Evolutionary conservation across 2,888 invertebrate genomes (phyloP), one percentile per base, ranked within the genome.

Genomic region (Tridacna crocea): DNA sequence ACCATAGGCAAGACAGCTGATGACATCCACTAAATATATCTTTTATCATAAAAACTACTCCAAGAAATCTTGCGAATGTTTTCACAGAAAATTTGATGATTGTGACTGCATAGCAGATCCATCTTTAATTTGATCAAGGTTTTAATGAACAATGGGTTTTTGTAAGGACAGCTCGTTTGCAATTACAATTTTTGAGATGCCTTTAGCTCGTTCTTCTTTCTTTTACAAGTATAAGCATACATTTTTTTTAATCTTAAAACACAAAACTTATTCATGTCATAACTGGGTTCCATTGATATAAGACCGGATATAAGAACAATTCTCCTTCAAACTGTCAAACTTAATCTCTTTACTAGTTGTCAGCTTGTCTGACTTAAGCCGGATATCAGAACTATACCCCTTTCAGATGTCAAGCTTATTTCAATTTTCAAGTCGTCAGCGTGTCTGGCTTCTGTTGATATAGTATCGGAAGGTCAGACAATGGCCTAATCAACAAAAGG

Each of bases 61-160:
- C 63, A 63, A 17, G 77, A 72, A n/a, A 72, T 72, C 73, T 87
- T 87, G n/a, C 51, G 77, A 22, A 83, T 66, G 36, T 66, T 72
- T 60, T 72, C 63, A 17, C 68, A 68, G 63, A 72, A 84, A n/a
- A 87, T 78, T 26, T 81, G 68, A 73, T 85, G 85, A 26, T 82
- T 60, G 66, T 83, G 51, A 48, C 76, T 74, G 51, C 79, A 58
- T 13, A 87, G 36, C 17, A 51, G 24, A 65, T 26, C n/a, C 80
- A 75, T 80, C 72, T 70, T 70, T 27, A 75, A 80, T 24, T 24
- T 26, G 27, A 80, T 46, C 27, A 46, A 27, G 24, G 68, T 75
- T 47, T 80, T 72, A 26, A 75, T 66, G 24, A 80, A 75, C 51
- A 75, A 72, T 47, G 70, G 51, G 46, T 80, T 47, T 55, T 80